Base-by-base conservation (phyloP, 2,113 vertebrate genomes). In the Gasterosteus nipponicus region DNA sequence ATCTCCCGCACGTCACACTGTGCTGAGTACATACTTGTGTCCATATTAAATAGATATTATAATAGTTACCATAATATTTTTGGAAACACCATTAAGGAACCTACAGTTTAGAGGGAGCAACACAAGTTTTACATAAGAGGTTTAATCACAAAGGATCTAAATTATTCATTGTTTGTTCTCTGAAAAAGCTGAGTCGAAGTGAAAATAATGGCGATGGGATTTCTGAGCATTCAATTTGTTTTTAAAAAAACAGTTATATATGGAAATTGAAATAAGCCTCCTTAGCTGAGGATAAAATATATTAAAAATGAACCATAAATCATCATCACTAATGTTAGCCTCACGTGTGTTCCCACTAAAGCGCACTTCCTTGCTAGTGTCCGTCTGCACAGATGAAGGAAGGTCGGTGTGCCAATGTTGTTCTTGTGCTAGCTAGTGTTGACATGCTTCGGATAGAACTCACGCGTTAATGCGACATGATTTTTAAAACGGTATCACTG, bases 11-110 rank as follows among this genome's bases (percentile, higher is more conserved):
- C 7, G 10, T 46, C 4, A 54, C 56, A 31, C 16, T 10, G 11
- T 22, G 1, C 5, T 42, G 11, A 16, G 41, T 7, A 63, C 96
- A 9, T 93, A 98, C 97, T 99, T 99, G 96, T 97, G 97, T 93
- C 97, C 22, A 11, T 15, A 26, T 46, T 14, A 60, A 61, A 51
- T 3, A 38, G 2, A 31, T 22, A 29, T 9, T 26, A 54, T 54
- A n/a, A 44, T 22, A 44, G 9, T 16, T 26, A 18, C 12, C n/a
- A 18, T 39, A 72, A 38, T 49, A 19, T 11, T 16, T 22, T 19
- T 39, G 7, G 15, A 35, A 58, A 33, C 29, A 57, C 54, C 3
- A 29, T 31, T 26, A 15, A 15, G 29, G 14, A 31, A 57, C 35
- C 38, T 51, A 9, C 42, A 61, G 49, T 47, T 47, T 12, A 38